phyloP scores from a whole-genome alignment of 2,113 vertebrate genomes.

The Ariopsis seemanni region DNA sequence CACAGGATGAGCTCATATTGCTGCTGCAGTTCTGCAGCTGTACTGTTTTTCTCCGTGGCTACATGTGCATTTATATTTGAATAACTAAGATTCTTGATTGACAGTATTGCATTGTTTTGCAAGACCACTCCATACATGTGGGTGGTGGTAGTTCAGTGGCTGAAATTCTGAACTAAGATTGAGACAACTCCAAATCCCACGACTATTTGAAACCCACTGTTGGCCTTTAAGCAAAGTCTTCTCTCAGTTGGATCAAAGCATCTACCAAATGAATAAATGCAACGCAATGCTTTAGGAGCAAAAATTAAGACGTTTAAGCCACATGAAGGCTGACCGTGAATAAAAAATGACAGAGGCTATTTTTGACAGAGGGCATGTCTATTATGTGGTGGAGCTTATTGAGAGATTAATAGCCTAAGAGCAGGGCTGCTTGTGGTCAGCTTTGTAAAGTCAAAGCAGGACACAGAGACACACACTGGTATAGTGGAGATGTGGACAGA shows the following conservation, averaged over 20 bases:
- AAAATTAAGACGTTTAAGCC: constrained; percentile 20
- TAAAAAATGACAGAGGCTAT: constrained; percentile 38
- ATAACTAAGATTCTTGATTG: not conserved
- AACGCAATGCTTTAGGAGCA: not conserved
- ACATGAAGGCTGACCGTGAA: constrained; percentile 30
- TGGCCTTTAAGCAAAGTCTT: not conserved
- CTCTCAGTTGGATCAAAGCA: constrained; percentile 2
- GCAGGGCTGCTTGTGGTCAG: constrained; percentile 35
- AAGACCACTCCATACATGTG: not conserved
- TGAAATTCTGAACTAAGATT: not conserved
- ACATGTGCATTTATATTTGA: constrained; percentile 2
- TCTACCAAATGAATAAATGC: constrained; percentile 8
- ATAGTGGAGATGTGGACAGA: not conserved
- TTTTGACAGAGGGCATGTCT: constrained; percentile 10
- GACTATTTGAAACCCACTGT: not conserved
- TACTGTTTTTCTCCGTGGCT: not conserved
- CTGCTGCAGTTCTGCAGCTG: not conserved
- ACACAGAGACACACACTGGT: constrained; percentile 34
- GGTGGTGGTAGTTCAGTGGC: not conserved
- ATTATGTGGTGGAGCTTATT: constrained; percentile 30
- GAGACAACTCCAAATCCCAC: not conserved
- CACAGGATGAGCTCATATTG: constrained; percentile 10
- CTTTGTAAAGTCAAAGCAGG: constrained; percentile 41
- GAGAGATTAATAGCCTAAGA: constrained; percentile 41
- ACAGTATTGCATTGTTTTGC: not conserved